Evolutionary conservation across 2,113 vertebrate genomes (phyloP).

Genomic region (Plestiodon gilberti): DNA sequence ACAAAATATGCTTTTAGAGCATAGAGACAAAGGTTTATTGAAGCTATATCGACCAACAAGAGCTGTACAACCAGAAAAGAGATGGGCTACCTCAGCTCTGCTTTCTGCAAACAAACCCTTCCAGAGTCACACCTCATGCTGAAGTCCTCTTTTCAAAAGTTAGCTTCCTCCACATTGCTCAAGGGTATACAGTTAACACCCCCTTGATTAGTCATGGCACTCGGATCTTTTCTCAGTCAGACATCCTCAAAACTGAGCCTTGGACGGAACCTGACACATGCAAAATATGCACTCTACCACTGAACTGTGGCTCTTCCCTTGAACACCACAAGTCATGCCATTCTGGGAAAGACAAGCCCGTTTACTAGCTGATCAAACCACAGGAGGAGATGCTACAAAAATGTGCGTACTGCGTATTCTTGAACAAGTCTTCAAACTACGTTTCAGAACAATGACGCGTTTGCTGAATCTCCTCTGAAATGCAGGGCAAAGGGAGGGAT

Average conservation of each 20-base stretch:
- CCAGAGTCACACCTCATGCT: background rate
- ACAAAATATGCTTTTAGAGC: background rate
- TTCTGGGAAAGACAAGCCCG: no score
- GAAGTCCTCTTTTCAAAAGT: background rate
- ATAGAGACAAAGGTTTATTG: background rate
- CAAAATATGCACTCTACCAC: background rate
- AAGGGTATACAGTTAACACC: no score
- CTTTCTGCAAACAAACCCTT: background rate
- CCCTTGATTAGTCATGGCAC: no score
- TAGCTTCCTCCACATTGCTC: background rate
- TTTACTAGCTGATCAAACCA: no score
- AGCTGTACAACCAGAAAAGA: accelerated
- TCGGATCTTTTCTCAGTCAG: no score
- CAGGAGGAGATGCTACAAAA: background rate
- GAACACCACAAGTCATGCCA: no score
- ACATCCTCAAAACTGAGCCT: background rate
- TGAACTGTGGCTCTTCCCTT: background rate
- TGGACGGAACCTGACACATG: no score
- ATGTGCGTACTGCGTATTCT: no score
- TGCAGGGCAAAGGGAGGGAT: background rate
- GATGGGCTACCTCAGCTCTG: background rate
- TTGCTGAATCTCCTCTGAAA: background rate
- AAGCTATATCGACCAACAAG: background rate
- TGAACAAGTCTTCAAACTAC: background rate
- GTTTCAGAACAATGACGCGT: background rate